A percentile compares a stretch with the other conserved stretches of the same genome.
phyloP scores from a whole-genome alignment of 2,888 invertebrate species.

The Bruchidius siliquastri region DNA sequence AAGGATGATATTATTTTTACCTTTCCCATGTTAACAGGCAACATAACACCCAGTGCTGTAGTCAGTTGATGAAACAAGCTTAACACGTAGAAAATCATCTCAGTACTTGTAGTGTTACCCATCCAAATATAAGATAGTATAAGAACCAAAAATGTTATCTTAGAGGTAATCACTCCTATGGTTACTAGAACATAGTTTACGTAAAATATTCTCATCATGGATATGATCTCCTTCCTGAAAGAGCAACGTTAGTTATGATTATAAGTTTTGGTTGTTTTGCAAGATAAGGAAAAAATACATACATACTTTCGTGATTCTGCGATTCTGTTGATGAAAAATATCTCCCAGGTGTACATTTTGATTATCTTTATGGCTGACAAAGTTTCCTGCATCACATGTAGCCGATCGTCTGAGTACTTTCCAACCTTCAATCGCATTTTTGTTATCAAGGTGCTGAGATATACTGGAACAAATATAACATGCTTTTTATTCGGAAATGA shows the following conservation, averaged over 20 bases:
- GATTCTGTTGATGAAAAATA: conserved; percentile 29
- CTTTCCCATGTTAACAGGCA: conserved; percentile 20
- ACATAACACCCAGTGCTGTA: conserved; percentile 18
- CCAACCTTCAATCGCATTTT: conserved; percentile 22
- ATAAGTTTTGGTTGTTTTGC: neutral
- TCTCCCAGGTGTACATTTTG: conserved; percentile 37
- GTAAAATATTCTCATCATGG: conserved; percentile 20
- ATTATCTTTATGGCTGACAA: conserved; percentile 31
- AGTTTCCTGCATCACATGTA: conserved; percentile 30
- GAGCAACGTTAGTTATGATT: neutral
- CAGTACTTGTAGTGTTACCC: conserved; percentile 24
- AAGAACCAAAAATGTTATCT: conserved; percentile 21
- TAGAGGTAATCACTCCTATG: conserved; percentile 28
- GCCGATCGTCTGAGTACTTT: conserved; percentile 34
- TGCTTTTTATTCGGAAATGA: too few relatives aligned
- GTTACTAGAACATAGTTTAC: conserved; percentile 29
- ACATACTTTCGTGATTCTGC: conserved; percentile 27
- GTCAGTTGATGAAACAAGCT: conserved; percentile 17
- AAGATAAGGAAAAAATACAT: conserved; percentile 3
- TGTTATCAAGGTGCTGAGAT: conserved; percentile 12
- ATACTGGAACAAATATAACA: conserved; percentile 33
- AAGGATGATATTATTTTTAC: neutral
- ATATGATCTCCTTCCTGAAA: conserved; percentile 23
- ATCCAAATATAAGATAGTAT: conserved; percentile 24
- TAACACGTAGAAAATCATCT: conserved; percentile 22